Conservation (phyloP, 2,888 invertebrate genomes). For the Alcis repandata region DNA sequence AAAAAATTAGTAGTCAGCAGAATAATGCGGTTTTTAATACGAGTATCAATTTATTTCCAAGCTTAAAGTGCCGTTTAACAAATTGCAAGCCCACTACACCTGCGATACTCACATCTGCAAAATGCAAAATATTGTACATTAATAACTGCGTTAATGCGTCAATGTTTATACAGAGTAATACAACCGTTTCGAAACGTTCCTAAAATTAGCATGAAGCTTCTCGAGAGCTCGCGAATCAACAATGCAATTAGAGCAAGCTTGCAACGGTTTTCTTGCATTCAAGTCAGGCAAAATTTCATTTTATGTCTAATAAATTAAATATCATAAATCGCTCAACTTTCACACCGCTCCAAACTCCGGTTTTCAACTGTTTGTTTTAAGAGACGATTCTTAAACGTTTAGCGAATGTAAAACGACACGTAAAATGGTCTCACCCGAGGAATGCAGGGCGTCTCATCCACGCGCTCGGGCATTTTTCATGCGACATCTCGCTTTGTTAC, state of each 20-base stretch:
- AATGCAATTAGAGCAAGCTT: conserved; percentile 69
- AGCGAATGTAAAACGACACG: conserved; percentile 76
- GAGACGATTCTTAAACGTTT: conserved; percentile 74
- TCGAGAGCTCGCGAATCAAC: conserved; percentile 52
- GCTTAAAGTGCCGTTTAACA: background rate
- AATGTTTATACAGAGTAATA: too few species aligned
- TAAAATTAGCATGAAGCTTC: conserved; percentile 33
- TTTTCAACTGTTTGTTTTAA: conserved; percentile 76
- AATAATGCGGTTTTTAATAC: too few species aligned
- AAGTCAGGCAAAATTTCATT: conserved; percentile 71
- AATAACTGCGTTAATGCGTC: background rate
- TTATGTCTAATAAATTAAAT: conserved; percentile 70
- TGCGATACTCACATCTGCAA: too few species aligned
- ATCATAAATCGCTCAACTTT: conserved; percentile 75
- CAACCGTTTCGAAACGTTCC: background rate
- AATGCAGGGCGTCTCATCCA: conserved; percentile 73
- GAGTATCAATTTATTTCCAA: too few species aligned
- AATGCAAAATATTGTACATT: background rate
- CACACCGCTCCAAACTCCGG: conserved; percentile 52
- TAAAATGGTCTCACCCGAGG: conserved; percentile 74
- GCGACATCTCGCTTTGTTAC: conserved; percentile 85
- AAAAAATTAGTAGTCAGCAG: too few species aligned
- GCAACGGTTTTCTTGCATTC: conserved; percentile 57
- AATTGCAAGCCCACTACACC: background rate
- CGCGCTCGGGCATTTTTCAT: conserved; percentile 80